Base-by-base conservation (phyloP, 2,888 invertebrate species). In the Latheticus oryzae region DNA sequence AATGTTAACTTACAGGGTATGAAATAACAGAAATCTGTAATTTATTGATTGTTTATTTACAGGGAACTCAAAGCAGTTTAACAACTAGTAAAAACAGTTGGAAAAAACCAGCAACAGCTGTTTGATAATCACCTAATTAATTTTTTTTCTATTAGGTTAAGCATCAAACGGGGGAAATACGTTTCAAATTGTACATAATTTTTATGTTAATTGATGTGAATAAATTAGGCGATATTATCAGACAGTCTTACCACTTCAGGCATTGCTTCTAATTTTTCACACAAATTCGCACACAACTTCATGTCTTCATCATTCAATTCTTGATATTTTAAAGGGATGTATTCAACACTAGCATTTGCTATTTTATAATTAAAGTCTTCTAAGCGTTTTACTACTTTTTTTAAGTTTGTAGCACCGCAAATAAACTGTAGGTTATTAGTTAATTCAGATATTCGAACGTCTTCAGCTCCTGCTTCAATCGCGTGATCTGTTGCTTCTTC, bases 381-480 rank as follows among this genome's bases (percentile, higher is more conserved):
- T 35, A 90, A 73, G 33, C 77, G 76, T 7, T 70, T 76, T 56
- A 79, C 81, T 0, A 87, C 81, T 35, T 72, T 74, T 35, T 68
- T 69, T 15, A 87, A 69, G 37, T 78, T 73, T 0, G 72, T 60
- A 8, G 84, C 80, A 13, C 80, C 82, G 68, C 86, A 86, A 2
- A 79, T 67, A 70, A 90, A 89, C 82, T 87, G 71, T 9, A 83
- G 76, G 17, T 60, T 73, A 16, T 74, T 76, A 2, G 76, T 69
- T 5, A 1, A 76, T 72, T 82, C 77, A 1, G 80, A 54, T 47
- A 84, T 71, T 67, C 81, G 80, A 2, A 89, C 86, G 60, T 90
- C 89, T 75, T 89, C 87, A 0, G 88, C 88, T 0, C 86, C 87
- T 11, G 81, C 80, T 64, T 83, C 82, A 62, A 90, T 89, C 0